These are phyloP conservation scores for Philonicus albiceps DNA, from an alignment of 2,888 invertebrate species.

Conservation along the genomic window DNA sequence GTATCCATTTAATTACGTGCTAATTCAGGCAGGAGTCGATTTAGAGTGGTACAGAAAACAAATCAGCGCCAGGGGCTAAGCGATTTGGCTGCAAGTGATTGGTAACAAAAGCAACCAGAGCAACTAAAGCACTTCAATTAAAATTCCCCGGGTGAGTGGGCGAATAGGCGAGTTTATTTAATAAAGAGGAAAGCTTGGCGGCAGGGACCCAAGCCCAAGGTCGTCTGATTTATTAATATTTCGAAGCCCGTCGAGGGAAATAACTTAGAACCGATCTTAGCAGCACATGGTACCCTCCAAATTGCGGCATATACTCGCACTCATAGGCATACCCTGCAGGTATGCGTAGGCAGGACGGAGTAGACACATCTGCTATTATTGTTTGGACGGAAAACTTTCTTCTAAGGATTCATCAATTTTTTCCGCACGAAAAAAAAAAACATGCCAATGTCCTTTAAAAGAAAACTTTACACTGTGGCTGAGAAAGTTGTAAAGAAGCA, in stretches of 20 bases:
- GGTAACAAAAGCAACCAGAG: neutral
- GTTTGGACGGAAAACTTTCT: slow-evolving; percentile 20
- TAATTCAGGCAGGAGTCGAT: neutral
- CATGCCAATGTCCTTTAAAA: slow-evolving; percentile 29
- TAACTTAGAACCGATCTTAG: slow-evolving; percentile 7
- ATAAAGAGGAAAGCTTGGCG: neutral
- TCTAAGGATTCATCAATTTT: slow-evolving; percentile 33
- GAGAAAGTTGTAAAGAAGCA: neutral
- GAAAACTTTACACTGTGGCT: slow-evolving; percentile 1
- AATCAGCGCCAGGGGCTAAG: neutral
- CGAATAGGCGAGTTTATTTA: neutral
- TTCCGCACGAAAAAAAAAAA: neutral
- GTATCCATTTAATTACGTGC: neutral
- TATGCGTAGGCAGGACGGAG: neutral
- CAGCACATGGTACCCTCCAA: slow-evolving; percentile 12
- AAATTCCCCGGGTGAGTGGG: neutral
- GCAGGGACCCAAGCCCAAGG: neutral
- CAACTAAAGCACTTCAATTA: neutral
- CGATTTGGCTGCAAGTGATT: neutral
- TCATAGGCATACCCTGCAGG: neutral
- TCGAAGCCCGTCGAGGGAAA: neutral
- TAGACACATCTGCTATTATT: slow-evolving; percentile 25
- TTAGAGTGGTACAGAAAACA: neutral
- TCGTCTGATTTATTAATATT: slow-evolving; percentile 24
- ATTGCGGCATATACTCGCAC: neutral